Evolutionary conservation across 2,797 vertebrate genomes (phyloP), one percentile per base, ranked within the genome.

Genomic region (Falco berigora): DNA sequence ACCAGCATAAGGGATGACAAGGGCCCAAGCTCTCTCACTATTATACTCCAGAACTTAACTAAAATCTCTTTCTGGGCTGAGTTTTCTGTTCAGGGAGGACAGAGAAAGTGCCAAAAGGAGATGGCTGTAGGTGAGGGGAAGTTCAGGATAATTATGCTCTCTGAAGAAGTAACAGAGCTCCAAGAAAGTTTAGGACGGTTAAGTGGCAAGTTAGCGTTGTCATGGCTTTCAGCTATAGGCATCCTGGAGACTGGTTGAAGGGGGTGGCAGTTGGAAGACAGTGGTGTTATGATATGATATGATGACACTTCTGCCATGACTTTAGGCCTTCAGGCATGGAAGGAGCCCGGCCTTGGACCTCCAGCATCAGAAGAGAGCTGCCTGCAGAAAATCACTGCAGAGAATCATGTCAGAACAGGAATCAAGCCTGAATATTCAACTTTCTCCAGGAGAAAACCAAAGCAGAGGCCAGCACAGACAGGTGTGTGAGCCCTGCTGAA

Each of bases 351-450:
- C 14, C 68, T 69, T 82, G 55, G 53, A 79, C 59, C 36, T 44
- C 59, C 62, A 90, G 30, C 40, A 61, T 59, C 10, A 78, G 53
- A 67, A 53, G 21, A 55, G 42, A 80, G 21, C 14, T 59, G 17
- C 50, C 30, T 85, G 72, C 53, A 95, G 44, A 92, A 93, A 86
- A 42, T 71, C 28, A 30, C 55, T 59, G 34, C 4, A 4, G 19
- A 79, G 22, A 80, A 80, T 95, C 94, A 83, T 76, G 93, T 95
- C 83, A 90, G 77, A 90, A 94, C 86, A 92, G 49, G 42, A 75
- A 61, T 0, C 1, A 2, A 90, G 56, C 52, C 42, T 64, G 72
- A 87, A 86, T 87, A 56, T 62, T 94, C 52, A 15, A 50, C 34
- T 86, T 86, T 86, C 36, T 96, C 17, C 36, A 62, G 76, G 58